Conservation (phyloP, 2,888 invertebrate genomes). For the Acholoe squamosa region DNA sequence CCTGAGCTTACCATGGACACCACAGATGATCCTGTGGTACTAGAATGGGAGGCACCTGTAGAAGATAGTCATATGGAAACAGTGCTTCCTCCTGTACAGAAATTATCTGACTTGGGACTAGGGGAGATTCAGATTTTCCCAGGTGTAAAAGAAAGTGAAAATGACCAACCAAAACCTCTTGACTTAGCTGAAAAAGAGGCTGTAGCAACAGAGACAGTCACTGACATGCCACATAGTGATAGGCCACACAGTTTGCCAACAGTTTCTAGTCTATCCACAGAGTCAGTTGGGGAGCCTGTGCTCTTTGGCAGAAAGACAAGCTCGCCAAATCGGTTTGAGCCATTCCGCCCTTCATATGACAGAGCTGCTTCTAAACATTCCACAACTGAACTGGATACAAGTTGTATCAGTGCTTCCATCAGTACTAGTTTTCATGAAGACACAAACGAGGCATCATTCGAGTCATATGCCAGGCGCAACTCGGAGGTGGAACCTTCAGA, state of each 20-base stretch:
- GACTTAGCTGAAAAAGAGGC: neutral
- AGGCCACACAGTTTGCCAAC: neutral
- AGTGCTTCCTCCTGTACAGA: constrained; percentile 17
- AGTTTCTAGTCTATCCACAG: neutral
- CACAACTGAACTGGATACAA: neutral
- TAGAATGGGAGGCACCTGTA: neutral
- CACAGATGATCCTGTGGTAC: neutral
- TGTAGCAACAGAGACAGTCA: neutral
- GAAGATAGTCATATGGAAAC: too few species aligned
- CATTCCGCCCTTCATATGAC: constrained; percentile 8
- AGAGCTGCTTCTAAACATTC: neutral
- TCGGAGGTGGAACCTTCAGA: neutral
- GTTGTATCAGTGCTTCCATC: neutral
- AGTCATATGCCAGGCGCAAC: constrained; percentile 35
- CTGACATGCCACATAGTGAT: neutral
- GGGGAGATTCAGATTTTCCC: neutral
- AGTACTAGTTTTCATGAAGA: constrained; percentile 51
- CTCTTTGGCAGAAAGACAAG: neutral
- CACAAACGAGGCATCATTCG: constrained; percentile 30
- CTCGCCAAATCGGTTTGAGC: constrained; percentile 12
- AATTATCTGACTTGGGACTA: neutral
- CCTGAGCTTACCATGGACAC: neutral
- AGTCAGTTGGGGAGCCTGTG: neutral
- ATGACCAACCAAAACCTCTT: neutral
- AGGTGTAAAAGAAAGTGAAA: neutral